phyloP scores from a whole-genome alignment of 2,113 vertebrate species.

The Corvus moneduloides region DNA sequence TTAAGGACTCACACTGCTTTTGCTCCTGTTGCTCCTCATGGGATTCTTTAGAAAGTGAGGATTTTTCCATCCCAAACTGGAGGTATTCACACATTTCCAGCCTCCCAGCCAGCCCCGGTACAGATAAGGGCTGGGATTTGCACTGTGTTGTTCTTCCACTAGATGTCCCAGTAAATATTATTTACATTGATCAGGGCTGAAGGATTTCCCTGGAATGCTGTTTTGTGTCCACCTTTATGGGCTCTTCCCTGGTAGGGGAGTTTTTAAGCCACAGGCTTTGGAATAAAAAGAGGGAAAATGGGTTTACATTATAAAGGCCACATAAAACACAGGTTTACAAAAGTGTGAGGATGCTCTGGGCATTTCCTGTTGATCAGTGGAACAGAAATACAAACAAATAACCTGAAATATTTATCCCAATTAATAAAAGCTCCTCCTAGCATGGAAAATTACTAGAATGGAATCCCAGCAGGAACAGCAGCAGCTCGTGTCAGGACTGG shows the following conservation, averaged over 20 bases:
- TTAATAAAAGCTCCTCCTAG: background rate
- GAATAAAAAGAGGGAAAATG: background rate
- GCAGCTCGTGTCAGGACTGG: background rate
- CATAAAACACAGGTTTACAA: rapidly evolving
- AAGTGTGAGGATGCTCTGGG: background rate
- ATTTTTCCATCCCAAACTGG: background rate
- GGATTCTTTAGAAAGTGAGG: background rate
- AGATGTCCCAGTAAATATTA: slow-evolving; percentile 51
- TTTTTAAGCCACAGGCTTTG: background rate
- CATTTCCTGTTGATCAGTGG: background rate
- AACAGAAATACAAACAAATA: background rate
- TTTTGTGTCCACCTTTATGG: background rate
- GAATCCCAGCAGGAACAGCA: background rate
- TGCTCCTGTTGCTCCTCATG: background rate
- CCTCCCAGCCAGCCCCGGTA: background rate
- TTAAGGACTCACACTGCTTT: background rate
- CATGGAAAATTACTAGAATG: background rate
- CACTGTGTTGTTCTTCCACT: slow-evolving; percentile 32
- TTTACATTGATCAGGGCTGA: background rate
- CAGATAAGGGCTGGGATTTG: background rate
- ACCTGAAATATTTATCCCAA: background rate
- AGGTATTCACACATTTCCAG: background rate
- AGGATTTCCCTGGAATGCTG: background rate
- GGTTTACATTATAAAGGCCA: background rate
- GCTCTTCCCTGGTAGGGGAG: rapidly evolving